Evolutionary conservation across 2,888 invertebrate genomes (phyloP), one percentile per base, ranked within the genome.

Genomic region (Eupithecia pulchellata): DNA sequence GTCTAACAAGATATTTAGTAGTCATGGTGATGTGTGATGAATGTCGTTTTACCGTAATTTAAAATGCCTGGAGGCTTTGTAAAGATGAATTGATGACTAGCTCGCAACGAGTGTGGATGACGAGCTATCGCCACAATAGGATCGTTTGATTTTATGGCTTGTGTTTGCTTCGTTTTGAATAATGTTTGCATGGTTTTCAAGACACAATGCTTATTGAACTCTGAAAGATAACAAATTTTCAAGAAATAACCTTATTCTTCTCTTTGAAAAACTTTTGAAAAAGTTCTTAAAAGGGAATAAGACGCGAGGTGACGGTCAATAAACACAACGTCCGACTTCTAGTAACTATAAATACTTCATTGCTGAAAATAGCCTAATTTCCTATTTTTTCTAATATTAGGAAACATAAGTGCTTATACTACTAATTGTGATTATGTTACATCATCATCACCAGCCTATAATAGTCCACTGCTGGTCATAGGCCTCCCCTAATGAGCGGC

Each of bases 1-100:
- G 20, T 61, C 20, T 61, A 61, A 34, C 61, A 61, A 32, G 61
- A 20, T 20, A 9, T n/a, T 36, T 61, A 34, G 34, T 61, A 61
- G 20, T 34, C 13, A 27, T 69, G 60, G 30, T 47, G 64, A 64
- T 62, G 55, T 47, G 57, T 47, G 39, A 42, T 64, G 27, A 60
- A 60, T 30, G 32, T 32, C 30, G 32, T 17, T 29, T 57, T 57
- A 57, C 29, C 29, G 29, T 57, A 57, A 29, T 57, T 57, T 17
- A 29, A 29, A 29, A 14, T 57, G 57, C 29, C 57, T 57, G 17
- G 57, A 57, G 57, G 57, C 57, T 29, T 25, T 52, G 25, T 47
- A 9, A 25, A 52, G 52, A 52, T 52, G 52, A 52, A 52, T 25
- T 52, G 52, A 25, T 2, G n/a, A 8, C 47, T 25, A 25, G 20